Evolutionary conservation across 1,140 invertebrate species (phyloP).

Genomic region (Drosophila suzukii): DNA sequence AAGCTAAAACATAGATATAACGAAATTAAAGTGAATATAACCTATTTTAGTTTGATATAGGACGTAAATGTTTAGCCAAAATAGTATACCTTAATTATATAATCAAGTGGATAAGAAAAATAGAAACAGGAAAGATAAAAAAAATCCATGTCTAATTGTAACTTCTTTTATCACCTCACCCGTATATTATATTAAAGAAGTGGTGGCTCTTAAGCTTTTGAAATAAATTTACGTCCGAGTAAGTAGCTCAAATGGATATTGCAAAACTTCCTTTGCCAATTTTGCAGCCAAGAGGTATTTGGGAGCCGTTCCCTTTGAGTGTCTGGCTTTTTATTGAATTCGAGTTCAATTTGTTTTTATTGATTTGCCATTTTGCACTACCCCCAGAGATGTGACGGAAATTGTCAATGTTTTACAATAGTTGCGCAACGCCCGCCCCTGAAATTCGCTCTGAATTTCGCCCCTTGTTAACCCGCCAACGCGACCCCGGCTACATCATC

Average conservation of each 20-base stretch:
- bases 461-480: background rate
- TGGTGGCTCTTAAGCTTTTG: background rate
- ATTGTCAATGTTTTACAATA: constrained; percentile 84
- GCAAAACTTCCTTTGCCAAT: background rate
- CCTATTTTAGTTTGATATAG: too few relatives aligned
- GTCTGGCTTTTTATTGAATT: constrained; percentile 78
- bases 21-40: too few relatives aligned
- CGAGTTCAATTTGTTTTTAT: constrained; percentile 84
- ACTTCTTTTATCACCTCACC: background rate
- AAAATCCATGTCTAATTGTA: background rate
- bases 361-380: constrained; percentile 83
- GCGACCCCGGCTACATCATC: constrained; percentile 57
- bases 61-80: too few relatives aligned
- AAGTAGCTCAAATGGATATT: background rate
- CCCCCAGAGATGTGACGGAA: constrained; percentile 81
- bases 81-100: too few relatives aligned
- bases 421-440: constrained; percentile 44
- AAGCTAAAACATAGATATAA: background rate
- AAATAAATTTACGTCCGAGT: background rate
- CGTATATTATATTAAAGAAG: too few relatives aligned
- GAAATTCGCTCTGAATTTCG: background rate
- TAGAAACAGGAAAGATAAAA: background rate
- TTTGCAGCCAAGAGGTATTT: constrained; percentile 16
- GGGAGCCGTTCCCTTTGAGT: constrained; percentile 11
- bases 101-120: too few relatives aligned